Conservation (phyloP, 2,888 invertebrate species). For the Gortyna flavago region DNA sequence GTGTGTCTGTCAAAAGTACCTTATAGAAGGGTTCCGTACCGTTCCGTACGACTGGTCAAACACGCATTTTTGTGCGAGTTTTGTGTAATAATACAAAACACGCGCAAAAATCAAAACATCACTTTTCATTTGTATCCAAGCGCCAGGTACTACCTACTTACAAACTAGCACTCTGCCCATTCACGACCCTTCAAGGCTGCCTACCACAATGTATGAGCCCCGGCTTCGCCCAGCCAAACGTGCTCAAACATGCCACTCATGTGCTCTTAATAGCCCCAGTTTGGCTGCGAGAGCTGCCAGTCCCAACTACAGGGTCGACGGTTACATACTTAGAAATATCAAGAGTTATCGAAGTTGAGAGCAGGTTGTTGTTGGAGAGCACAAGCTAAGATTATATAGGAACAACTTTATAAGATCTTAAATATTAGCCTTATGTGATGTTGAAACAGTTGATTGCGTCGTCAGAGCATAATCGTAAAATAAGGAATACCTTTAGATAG, state of each 20-base stretch:
- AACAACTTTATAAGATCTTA: not conserved
- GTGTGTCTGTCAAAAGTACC: too few species aligned
- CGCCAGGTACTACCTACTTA: slow-evolving; percentile 11
- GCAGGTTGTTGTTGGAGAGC: not conserved
- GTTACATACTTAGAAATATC: not conserved
- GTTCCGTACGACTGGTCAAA: too few species aligned
- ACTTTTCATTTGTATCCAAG: not conserved
- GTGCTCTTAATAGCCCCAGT: slow-evolving; percentile 39
- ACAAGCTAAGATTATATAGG: too few species aligned
- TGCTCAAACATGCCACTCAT: slow-evolving; percentile 60
- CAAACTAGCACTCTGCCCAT: not conserved
- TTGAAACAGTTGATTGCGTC: not conserved
- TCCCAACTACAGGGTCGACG: slow-evolving; percentile 30
- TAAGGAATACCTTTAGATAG: not conserved
- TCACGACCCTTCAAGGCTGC: slow-evolving; percentile 10
- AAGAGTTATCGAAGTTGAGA: not conserved
- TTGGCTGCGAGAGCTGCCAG: slow-evolving; percentile 25
- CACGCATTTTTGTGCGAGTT: too few species aligned
- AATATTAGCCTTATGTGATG: not conserved
- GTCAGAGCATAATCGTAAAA: not conserved
- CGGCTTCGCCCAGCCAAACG: slow-evolving; percentile 42
- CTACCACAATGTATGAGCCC: slow-evolving; percentile 10
- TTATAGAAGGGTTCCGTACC: too few species aligned
- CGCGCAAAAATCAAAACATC: not conserved
- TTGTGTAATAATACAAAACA: not conserved